These are phyloP conservation scores for Resseliella maxima DNA, from an alignment of 2,888 invertebrate genomes.

Conservation along the genomic window DNA sequence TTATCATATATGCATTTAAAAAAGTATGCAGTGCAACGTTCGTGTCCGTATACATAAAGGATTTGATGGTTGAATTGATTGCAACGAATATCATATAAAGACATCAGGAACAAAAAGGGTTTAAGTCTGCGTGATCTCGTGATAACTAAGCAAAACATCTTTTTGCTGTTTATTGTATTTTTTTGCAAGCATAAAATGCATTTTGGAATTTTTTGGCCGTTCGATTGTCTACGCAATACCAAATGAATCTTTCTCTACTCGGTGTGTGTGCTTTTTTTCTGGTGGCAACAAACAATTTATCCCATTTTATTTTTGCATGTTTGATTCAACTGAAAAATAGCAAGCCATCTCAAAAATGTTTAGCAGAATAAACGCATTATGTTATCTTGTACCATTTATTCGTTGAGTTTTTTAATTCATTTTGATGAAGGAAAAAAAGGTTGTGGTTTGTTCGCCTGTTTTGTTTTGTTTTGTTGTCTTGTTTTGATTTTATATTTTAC, in stretches of 20 bases:
- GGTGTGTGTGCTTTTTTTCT: too few relatives aligned
- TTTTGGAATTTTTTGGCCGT: not conserved
- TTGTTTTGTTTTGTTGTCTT: not conserved
- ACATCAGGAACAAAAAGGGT: not conserved
- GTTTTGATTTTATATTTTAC: not conserved
- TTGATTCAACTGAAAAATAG: constrained; percentile 5
- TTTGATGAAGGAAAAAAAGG: not conserved
- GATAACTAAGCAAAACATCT: not conserved
- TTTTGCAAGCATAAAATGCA: not conserved
- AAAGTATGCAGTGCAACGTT: not conserved
- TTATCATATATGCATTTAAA: not conserved
- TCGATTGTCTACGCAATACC: not conserved
- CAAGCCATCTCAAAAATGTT: constrained; percentile 1
- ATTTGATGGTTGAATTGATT: not conserved
- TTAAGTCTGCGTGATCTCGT: not conserved
- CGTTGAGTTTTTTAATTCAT: not conserved
- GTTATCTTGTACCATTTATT: constrained; percentile 2
- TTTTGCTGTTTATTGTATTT: not conserved
- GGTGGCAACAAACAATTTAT: constrained; percentile 34
- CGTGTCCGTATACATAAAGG: constrained; percentile 26
- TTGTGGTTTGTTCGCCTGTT: constrained; percentile 6
- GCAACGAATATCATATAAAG: not conserved
- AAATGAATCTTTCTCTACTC: constrained; percentile 18
- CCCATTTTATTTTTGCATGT: constrained; percentile 22
- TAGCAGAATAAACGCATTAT: constrained; percentile 10